phyloP scores from a whole-genome alignment of 35 echinoderm and acorn worm species.

The Acanthaster planci region DNA sequence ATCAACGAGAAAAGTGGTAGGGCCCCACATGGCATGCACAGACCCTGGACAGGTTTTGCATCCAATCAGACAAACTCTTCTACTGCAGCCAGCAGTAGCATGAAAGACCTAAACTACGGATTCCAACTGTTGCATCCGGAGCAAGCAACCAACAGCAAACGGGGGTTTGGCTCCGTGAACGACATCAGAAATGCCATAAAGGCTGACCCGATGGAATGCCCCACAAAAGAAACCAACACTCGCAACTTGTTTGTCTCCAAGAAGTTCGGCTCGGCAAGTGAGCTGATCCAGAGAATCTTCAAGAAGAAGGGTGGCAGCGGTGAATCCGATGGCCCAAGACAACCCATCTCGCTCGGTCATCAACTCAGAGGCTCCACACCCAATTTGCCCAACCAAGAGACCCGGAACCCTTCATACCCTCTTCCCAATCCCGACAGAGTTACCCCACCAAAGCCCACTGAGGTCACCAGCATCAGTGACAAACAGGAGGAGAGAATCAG shows the following conservation, averaged over 20 bases:
- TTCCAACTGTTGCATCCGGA: not conserved
- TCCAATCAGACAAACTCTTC: too few species aligned
- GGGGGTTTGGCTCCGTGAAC: constrained; percentile 31
- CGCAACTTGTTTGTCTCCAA: constrained; percentile 62
- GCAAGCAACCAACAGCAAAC: not conserved
- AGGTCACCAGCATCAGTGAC: constrained; percentile 30
- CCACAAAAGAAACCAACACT: not conserved
- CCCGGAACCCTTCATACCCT: not conserved
- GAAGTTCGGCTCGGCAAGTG: constrained; percentile 91
- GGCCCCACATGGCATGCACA: too few species aligned
- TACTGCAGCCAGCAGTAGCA: too few species aligned
- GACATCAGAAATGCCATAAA: not conserved
- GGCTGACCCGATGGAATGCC: not conserved
- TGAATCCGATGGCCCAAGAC: not conserved
- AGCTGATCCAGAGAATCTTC: constrained; percentile 76
- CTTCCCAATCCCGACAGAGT: not conserved
- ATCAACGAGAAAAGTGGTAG: not conserved
- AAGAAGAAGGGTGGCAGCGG: constrained; percentile 49
- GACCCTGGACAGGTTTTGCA: too few species aligned
- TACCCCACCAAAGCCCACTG: not conserved
- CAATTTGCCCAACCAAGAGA: not conserved
- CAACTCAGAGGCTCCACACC: not conserved
- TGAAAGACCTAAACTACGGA: not conserved
- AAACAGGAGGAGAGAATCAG: constrained; percentile 32
- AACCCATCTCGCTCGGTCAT: not conserved